Percentiles rank a stretch among this genome's conserved stretches.
Evolutionary conservation across 2,113 vertebrate species (phyloP).

Genomic region (Carassius auratus): DNA sequence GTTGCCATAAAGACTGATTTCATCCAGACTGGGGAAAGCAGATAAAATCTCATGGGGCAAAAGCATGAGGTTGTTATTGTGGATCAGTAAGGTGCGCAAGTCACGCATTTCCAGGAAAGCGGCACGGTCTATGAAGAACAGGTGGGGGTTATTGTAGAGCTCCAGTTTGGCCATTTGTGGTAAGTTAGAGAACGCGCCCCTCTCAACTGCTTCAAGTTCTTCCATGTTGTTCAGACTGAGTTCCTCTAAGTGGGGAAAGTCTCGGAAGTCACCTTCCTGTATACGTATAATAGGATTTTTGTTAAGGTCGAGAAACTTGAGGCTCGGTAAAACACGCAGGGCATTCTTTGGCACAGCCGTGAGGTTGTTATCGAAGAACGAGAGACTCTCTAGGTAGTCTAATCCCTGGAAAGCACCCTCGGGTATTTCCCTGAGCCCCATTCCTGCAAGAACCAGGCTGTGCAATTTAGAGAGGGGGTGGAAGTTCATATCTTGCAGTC

Average conservation of each 20-base stretch:
- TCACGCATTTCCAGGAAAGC: constrained; percentile 74
- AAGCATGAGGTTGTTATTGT: constrained; percentile 76
- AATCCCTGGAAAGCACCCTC: constrained; percentile 77
- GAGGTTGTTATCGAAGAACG: constrained; percentile 80
- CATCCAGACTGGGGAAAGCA: constrained; percentile 66
- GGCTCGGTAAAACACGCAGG: constrained; percentile 73
- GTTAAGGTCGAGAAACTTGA: constrained; percentile 85
- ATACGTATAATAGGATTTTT: constrained; percentile 77
- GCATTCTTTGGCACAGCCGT: constrained; percentile 76
- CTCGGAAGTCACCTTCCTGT: constrained; percentile 76
- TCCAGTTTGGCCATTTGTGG: constrained; percentile 80
- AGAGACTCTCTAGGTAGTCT: constrained; percentile 81
- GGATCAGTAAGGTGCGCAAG: constrained; percentile 76
- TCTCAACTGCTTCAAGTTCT: constrained; percentile 75
- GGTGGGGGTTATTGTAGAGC: constrained; percentile 74
- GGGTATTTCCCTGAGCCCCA: constrained; percentile 77
- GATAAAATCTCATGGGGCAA: constrained; percentile 77
- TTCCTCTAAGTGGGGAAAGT: constrained; percentile 80
- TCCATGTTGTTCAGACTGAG: constrained; percentile 84
- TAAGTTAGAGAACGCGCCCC: constrained; percentile 75
- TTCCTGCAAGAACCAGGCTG: constrained; percentile 81
- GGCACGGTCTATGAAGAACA: constrained; percentile 75
- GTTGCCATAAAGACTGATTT: constrained; percentile 77
- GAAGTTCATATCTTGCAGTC: constrained; percentile 78
- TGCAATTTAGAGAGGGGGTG: constrained; percentile 77